Percentiles rank a stretch among this genome's conserved stretches.
phyloP scores from a whole-genome alignment of 2,113 vertebrate genomes.

The Zosterops japonicus region DNA sequence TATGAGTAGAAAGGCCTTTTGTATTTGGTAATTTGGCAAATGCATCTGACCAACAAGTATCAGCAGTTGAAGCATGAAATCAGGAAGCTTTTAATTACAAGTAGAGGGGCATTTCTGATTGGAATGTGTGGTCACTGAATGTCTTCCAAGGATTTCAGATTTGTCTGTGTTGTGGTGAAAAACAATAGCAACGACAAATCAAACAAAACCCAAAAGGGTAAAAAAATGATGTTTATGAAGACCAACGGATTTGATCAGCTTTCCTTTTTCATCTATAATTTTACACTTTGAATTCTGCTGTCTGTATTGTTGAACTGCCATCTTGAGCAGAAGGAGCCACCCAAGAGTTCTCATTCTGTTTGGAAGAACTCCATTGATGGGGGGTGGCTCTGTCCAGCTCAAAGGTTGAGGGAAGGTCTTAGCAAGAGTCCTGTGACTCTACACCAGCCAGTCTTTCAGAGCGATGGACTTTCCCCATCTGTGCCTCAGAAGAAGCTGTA shows the following conservation, averaged over 20 bases:
- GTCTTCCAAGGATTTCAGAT: background rate
- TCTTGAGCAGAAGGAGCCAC: background rate
- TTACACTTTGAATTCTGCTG: background rate
- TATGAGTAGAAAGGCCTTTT: background rate
- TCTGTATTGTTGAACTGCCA: background rate
- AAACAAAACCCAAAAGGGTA: background rate
- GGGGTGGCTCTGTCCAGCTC: background rate
- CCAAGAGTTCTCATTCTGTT: background rate
- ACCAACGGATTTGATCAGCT: background rate
- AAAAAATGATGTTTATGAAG: background rate
- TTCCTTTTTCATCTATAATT: background rate
- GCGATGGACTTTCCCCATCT: background rate
- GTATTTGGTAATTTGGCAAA: background rate
- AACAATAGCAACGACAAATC: background rate
- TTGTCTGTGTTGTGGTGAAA: background rate
- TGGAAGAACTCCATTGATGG: rapidly evolving
- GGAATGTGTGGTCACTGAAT: background rate
- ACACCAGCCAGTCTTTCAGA: background rate
- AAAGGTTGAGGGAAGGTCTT: background rate
- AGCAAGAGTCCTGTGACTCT: background rate
- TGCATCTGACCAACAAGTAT: background rate
- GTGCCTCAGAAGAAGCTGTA: background rate
- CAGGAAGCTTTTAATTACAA: background rate
- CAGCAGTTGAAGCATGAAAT: background rate
- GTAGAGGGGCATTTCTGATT: background rate